These are phyloP conservation scores for Potamarius usumacintae DNA, from an alignment of 2,113 vertebrate species.

Conservation along the genomic window DNA sequence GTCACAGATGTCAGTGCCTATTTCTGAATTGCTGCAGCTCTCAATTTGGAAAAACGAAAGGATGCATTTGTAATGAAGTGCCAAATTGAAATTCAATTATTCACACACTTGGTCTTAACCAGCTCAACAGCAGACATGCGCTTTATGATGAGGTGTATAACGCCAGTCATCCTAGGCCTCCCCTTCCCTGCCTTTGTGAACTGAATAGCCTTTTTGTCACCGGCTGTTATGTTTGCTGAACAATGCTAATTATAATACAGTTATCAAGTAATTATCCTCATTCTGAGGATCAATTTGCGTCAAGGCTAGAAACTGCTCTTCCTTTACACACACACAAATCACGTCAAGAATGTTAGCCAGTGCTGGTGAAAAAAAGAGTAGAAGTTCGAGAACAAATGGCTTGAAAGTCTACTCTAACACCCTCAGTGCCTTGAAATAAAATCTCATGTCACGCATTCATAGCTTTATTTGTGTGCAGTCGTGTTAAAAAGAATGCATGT, in stretches of 20 bases:
- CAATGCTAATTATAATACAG: slow-evolving; percentile 40
- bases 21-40: slow-evolving; percentile 64
- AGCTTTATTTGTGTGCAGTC: slow-evolving; percentile 35
- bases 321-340: not conserved
- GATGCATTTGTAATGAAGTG: slow-evolving; percentile 68
- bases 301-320: not conserved
- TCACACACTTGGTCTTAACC: slow-evolving; percentile 42
- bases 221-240: slow-evolving; percentile 30
- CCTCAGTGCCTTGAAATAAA: slow-evolving; percentile 24
- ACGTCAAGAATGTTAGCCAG: slow-evolving; percentile 4
- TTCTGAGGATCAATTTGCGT: not conserved
- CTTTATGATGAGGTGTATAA: slow-evolving; percentile 40
- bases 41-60: slow-evolving; percentile 63
- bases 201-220: slow-evolving; percentile 17
- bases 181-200: slow-evolving; percentile 13
- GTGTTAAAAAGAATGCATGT: slow-evolving; percentile 2
- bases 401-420: slow-evolving; percentile 24
- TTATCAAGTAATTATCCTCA: slow-evolving; percentile 37
- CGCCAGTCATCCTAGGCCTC: not conserved
- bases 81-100: slow-evolving; percentile 59
- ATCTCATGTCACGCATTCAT: not conserved
- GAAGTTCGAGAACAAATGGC: not conserved
- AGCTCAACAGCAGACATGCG: slow-evolving; percentile 23
- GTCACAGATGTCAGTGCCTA: slow-evolving; percentile 69
- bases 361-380: not conserved